These are phyloP conservation scores for Entomobrya proxima DNA, from an alignment of 2,888 invertebrate genomes.

Conservation along the genomic window DNA sequence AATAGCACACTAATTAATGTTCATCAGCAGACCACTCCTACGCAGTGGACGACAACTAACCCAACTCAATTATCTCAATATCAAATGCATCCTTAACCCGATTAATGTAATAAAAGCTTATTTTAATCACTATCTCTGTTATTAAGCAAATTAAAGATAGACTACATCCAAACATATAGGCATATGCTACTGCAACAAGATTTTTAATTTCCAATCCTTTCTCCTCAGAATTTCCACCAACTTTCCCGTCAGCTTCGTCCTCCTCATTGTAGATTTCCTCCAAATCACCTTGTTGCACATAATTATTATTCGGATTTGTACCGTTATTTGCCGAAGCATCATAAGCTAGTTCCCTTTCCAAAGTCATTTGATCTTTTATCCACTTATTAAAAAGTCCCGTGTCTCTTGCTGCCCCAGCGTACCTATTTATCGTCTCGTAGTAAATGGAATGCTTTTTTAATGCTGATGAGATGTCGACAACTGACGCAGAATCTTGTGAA, in stretches of 20 bases:
- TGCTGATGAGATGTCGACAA: neutral
- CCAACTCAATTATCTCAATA: too few relatives aligned
- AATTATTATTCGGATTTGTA: neutral
- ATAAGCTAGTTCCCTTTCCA: neutral
- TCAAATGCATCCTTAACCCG: too few relatives aligned
- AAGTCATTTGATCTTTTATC: neutral
- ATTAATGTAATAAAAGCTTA: too few relatives aligned
- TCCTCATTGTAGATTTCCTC: neutral
- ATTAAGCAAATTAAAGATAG: neutral
- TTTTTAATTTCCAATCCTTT: neutral
- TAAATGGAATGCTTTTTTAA: neutral
- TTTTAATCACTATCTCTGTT: neutral
- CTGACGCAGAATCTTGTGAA: neutral
- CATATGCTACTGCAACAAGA: neutral
- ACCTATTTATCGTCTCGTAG: neutral
- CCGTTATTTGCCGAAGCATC: neutral
- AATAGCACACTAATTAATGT: too few relatives aligned
- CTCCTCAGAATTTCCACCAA: too few relatives aligned
- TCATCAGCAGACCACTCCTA: too few relatives aligned
- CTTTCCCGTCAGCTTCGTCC: too few relatives aligned
- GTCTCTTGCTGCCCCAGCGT: neutral
- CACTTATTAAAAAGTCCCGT: neutral
- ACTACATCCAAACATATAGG: neutral
- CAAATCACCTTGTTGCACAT: neutral
- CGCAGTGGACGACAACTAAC: too few relatives aligned